A percentile compares a stretch with the other conserved stretches of the same genome.
Evolutionary conservation across 2,113 vertebrate genomes (phyloP).

Genomic region (Sebastes fasciatus): DNA sequence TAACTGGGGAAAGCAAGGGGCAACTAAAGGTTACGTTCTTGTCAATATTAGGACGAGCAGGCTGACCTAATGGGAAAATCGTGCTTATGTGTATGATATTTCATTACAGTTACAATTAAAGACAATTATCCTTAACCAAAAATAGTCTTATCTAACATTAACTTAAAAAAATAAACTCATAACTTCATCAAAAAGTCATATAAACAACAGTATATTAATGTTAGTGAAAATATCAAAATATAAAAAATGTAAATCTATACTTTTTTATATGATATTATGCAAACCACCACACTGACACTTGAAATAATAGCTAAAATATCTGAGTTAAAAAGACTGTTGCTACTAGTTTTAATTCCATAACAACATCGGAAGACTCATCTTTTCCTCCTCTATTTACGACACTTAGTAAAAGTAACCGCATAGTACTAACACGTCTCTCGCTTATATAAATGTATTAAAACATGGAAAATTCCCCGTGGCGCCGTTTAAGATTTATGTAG

Average conservation of each 20-base stretch:
- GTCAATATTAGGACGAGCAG: constrained; percentile 47
- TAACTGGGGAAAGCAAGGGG: constrained; percentile 64
- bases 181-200: neutral
- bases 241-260: neutral
- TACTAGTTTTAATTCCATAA: neutral
- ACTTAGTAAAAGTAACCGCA: constrained; percentile 5
- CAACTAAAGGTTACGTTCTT: constrained; percentile 60
- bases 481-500: constrained; percentile 28
- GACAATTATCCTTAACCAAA: neutral
- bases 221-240: neutral
- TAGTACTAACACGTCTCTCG: neutral
- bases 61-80: constrained; percentile 50
- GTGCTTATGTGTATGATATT: constrained; percentile 5
- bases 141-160: neutral
- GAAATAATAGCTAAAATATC: neutral
- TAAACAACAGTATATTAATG: neutral
- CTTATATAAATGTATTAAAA: constrained; percentile 36
- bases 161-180: neutral
- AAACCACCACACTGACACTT: neutral
- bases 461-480: constrained; percentile 3
- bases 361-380: neutral
- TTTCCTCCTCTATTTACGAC: neutral
- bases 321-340: neutral
- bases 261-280: neutral
- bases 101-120: neutral